A percentile compares a stretch with the other conserved stretches of the same genome.
Conservation (phyloP, 2,888 invertebrate species). For the Eilema sororculum region DNA sequence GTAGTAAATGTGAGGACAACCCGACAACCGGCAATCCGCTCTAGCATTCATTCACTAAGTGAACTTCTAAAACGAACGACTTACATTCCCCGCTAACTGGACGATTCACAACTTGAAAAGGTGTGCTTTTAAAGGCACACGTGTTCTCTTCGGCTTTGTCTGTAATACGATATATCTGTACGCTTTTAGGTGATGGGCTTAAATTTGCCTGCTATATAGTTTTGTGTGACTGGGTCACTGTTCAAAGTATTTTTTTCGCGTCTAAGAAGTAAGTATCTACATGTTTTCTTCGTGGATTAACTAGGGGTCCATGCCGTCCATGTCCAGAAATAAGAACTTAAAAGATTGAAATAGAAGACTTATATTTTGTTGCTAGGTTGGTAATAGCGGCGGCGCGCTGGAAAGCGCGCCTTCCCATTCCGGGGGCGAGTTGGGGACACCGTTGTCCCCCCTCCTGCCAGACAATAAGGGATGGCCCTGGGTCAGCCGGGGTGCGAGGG, state of each 20-base stretch:
- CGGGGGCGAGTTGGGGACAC: too few relatives aligned
- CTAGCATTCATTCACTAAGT: slow-evolving; percentile 79
- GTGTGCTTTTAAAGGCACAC: slow-evolving; percentile 62
- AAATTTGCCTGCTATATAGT: slow-evolving; percentile 8
- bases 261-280: not conserved
- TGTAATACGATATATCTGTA: slow-evolving; percentile 44
- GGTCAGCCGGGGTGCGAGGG: too few relatives aligned
- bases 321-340: not conserved
- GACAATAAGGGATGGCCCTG: too few relatives aligned
- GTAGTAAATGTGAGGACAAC: slow-evolving; percentile 72
- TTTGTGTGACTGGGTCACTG: not conserved
- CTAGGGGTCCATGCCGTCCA: not conserved
- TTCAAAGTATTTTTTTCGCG: not conserved
- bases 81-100: slow-evolving; percentile 62
- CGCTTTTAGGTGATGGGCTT: slow-evolving; percentile 15
- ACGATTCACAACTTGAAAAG: slow-evolving; percentile 70
- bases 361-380: not conserved
- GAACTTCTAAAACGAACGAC: slow-evolving; percentile 68
- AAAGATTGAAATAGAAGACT: not conserved
- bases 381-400: too few relatives aligned
- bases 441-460: too few relatives aligned
- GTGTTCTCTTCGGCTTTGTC: slow-evolving; percentile 53
- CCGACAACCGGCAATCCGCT: slow-evolving; percentile 35
- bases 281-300: not conserved
- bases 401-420: too few relatives aligned